Base-by-base conservation (phyloP, 2,888 invertebrate species). In the Reticulitermes lucifugus region DNA sequence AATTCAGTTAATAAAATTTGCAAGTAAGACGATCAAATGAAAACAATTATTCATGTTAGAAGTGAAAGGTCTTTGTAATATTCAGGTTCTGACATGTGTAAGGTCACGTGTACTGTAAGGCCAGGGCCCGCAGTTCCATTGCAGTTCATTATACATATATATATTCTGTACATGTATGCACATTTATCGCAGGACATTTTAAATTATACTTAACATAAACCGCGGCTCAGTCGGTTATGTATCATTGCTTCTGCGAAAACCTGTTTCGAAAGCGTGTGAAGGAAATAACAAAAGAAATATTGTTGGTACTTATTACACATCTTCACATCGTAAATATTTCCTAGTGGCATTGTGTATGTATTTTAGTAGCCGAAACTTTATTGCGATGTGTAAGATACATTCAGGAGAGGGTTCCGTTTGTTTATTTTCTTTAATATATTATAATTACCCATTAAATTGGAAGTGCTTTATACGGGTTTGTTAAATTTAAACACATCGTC, bases 241-340 rank as follows among this genome's bases (percentile, higher is more conserved):
- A n/a, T 43, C 75, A 43, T n/a, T 43, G 46, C 46, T 46, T 46
- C 10, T 46, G 41, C 75, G 75, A n/a, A 41, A 75, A 41, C 75
- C 75, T 75, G 75, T 75, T 75, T 75, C 75, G 75, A 43, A 75
- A 43, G 12, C 35, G 22, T 75, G 43, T 43, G 9, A 75, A 35
- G 35, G 41, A 18, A 14, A 43, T 35, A 75, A 75, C 29, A 75
- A 35, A 75, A 25, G 25, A 75, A 43, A 75, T 75, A 75, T 75
- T 75, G 4, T 4, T 35, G 41, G 35, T 41, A 35, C 22, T 75
- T 75, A 41, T 41, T 75, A 75, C 41, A 41, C 41, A 75, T 35
- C 75, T 75, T 75, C 75, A 35, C 75, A 35, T 75, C 75, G 35
- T 75, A 75, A 75, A 75, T 75, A 75, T 43, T 35, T 35, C 75